Conservation (phyloP, 2,113 vertebrate species). For the Ammodytes marinus region DNA sequence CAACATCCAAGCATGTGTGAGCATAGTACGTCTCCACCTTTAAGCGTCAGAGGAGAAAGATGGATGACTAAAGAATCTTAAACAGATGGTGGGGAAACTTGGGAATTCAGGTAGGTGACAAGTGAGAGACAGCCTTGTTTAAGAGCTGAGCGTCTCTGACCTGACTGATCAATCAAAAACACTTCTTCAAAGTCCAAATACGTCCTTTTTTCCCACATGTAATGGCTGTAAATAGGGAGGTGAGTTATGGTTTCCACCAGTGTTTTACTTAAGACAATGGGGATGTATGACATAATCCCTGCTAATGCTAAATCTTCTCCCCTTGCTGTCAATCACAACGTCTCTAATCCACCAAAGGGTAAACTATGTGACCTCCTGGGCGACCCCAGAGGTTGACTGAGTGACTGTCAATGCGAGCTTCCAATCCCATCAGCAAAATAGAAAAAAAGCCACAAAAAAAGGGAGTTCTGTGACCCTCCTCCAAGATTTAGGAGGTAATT, state of each 20-base stretch:
- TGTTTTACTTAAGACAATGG: not conserved
- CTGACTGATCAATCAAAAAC: constrained; percentile 35
- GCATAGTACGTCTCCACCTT: not conserved
- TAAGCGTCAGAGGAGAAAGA: not conserved
- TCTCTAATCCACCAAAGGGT: constrained; percentile 28
- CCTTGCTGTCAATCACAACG: constrained; percentile 42
- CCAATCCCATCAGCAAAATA: constrained; percentile 57
- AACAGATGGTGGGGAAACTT: constrained; percentile 8
- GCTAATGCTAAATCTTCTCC: not conserved
- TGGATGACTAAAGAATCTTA: constrained; percentile 18
- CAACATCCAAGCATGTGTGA: not conserved
- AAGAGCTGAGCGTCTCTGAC: constrained; percentile 40
- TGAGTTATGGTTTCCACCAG: not conserved
- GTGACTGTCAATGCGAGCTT: constrained; percentile 49
- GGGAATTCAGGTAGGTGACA: constrained; percentile 41
- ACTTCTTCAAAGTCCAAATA: constrained; percentile 6
- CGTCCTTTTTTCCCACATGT: not conserved
- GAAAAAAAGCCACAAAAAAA: too few species aligned
- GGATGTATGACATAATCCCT: constrained; percentile 2
- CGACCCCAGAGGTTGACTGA: constrained; percentile 43
- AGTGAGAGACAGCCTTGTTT: constrained; percentile 32
- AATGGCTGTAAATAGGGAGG: not conserved
- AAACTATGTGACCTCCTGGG: constrained; percentile 41
- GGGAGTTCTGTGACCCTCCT: constrained; percentile 39
- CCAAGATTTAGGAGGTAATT: constrained; percentile 70